These are phyloP conservation scores for Zaprionus camerounensis DNA, from an alignment of 1,140 invertebrate species.

Conservation along the genomic window DNA sequence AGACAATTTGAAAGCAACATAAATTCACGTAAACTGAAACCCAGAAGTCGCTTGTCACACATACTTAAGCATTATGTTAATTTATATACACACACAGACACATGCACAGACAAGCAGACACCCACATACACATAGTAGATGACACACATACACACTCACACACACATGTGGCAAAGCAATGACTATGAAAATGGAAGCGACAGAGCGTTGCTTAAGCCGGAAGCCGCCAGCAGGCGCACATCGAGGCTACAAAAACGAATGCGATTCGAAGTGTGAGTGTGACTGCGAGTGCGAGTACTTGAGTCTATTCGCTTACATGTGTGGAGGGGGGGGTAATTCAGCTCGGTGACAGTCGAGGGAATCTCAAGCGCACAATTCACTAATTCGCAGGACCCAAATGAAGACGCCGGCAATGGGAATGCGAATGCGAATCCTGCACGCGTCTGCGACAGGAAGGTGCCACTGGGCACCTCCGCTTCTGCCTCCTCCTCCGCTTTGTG, in stretches of 20 bases:
- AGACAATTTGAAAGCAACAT: conserved; percentile 77
- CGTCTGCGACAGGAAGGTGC: conserved; percentile 7
- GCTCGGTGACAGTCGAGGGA: conserved; percentile 61
- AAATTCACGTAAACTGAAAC: conserved; percentile 74
- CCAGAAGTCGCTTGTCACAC: conserved; percentile 80
- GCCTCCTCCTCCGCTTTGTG: conserved; percentile 9
- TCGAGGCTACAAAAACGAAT: conserved; percentile 31
- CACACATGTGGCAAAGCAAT: conserved; percentile 41
- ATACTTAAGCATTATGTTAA: conserved; percentile 81
- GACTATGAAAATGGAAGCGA: conserved; percentile 77
- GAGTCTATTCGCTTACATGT: conserved; percentile 35
- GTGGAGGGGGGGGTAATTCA: conserved; percentile 5
- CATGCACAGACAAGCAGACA: conserved; percentile 4
- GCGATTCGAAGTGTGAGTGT: conserved; percentile 8
- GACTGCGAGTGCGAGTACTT: conserved; percentile 5
- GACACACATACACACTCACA: conserved; percentile 16
- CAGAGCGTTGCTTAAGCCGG: conserved; percentile 78
- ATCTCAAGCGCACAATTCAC: conserved; percentile 71
- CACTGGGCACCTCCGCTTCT: conserved; percentile 36
- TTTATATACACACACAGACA: conserved; percentile 63
- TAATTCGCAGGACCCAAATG: conserved; percentile 62
- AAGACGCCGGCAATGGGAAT: conserved; percentile 21
- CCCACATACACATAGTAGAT: conserved; percentile 19
- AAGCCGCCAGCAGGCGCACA: conserved; percentile 60
- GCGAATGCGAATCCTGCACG: neutral